These are phyloP conservation scores for Caenorhabditis sp. DNA, from an alignment of 2,888 invertebrate species.

Conservation along the genomic window DNA sequence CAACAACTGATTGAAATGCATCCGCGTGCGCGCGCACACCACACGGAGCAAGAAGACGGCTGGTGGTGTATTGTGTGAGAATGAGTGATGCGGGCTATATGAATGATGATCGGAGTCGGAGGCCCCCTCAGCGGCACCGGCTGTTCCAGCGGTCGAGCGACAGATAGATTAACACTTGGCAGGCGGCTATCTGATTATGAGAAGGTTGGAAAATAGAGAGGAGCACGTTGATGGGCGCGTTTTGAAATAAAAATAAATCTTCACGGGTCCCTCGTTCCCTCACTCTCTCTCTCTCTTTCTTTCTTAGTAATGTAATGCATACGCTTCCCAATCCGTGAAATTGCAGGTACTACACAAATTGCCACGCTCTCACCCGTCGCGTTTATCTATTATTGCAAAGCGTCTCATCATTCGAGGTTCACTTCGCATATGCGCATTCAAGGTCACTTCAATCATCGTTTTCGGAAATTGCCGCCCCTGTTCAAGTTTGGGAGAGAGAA, in stretches of 20 bases:
- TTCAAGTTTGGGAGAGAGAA: too few relatives aligned
- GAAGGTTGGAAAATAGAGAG: slow-evolving; percentile 26
- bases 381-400: slow-evolving; percentile 29
- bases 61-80: slow-evolving; percentile 53
- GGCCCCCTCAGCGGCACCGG: slow-evolving; percentile 26
- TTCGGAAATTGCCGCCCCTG: slow-evolving; percentile 14
- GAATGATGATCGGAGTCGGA: slow-evolving; percentile 47
- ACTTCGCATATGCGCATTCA: slow-evolving; percentile 13
- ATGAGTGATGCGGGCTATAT: slow-evolving; percentile 59
- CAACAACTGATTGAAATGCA: slow-evolving; percentile 42
- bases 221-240: slow-evolving; percentile 20
- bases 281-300: not conserved
- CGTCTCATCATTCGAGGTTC: slow-evolving; percentile 34
- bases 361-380: not conserved
- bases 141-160: slow-evolving; percentile 50
- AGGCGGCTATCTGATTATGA: slow-evolving; percentile 51
- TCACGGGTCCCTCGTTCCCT: too few relatives aligned
- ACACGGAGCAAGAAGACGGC: slow-evolving; percentile 2
- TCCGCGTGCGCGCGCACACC: slow-evolving; percentile 17
- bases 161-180: slow-evolving; percentile 53
- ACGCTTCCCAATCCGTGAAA: slow-evolving; percentile 5
- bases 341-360: slow-evolving; percentile 8
- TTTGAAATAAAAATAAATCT: not conserved
- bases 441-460: slow-evolving; percentile 39
- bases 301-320: too few relatives aligned